These are phyloP conservation scores for Bubo blakistoni DNA, from an alignment of 2,113 vertebrate species.

Conservation along the genomic window DNA sequence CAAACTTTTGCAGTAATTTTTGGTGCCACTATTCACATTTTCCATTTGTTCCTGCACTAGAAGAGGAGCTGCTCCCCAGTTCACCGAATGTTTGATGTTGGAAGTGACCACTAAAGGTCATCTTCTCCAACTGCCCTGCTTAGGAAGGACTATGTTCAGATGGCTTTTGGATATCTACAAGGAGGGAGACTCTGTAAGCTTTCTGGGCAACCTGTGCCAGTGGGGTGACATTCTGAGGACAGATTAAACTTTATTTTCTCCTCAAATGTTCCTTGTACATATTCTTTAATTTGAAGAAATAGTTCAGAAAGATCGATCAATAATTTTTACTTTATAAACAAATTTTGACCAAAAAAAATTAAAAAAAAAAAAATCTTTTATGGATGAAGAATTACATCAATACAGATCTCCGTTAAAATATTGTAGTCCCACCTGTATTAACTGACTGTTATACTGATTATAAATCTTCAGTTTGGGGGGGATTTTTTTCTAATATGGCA, in stretches of 20 bases:
- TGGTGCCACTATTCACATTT: background rate
- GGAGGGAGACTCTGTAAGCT: background rate
- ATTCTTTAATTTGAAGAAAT: background rate
- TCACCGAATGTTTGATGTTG: background rate
- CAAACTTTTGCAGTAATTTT: background rate
- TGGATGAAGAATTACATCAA: background rate
- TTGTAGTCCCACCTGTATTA: background rate
- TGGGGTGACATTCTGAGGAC: background rate
- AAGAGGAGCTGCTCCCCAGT: background rate
- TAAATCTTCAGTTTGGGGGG: background rate
- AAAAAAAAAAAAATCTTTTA: background rate
- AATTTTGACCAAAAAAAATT: background rate
- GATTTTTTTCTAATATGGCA: background rate
- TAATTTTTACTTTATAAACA: background rate
- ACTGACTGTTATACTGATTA: background rate
- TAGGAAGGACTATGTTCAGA: background rate
- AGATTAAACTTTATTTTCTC: background rate
- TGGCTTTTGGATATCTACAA: background rate
- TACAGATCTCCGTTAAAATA: background rate
- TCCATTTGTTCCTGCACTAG: background rate
- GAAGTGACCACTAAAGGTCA: background rate
- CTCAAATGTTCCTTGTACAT: rapidly evolving
- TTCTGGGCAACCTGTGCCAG: background rate
- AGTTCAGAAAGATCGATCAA: background rate
- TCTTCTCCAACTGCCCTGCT: background rate